Conservation (phyloP, 2,113 vertebrate genomes). For the Herpailurus yagouaroundi region DNA sequence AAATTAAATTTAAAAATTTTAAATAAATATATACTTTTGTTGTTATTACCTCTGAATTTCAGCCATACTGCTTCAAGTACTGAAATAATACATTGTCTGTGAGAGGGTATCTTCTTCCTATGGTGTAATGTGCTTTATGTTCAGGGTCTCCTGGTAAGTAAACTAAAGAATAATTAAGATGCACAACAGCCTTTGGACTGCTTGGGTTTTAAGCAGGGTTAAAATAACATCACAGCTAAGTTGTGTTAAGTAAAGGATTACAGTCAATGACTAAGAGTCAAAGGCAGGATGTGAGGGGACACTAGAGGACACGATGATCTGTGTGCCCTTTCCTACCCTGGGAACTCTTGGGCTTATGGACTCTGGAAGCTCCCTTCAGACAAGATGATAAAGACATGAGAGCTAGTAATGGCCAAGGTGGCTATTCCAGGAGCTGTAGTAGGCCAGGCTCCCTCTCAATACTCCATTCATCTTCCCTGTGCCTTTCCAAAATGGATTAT, state of each 20-base stretch:
- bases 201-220: slow-evolving; percentile 67
- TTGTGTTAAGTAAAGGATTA: slow-evolving; percentile 73
- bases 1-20: too few species aligned
- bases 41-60: slow-evolving; percentile 21
- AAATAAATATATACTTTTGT: slow-evolving; percentile 5
- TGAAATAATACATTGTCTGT: neutral
- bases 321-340: neutral
- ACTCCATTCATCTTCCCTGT: neutral
- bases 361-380: neutral
- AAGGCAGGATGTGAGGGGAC: slow-evolving; percentile 38
- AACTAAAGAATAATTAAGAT: slow-evolving; percentile 67
- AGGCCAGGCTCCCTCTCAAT: neutral
- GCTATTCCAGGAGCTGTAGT: neutral
- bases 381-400: slow-evolving; percentile 54
- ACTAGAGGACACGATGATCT: neutral
- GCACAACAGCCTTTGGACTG: slow-evolving; percentile 45
- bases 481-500: neutral
- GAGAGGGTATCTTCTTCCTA: neutral
- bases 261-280: slow-evolving; percentile 62
- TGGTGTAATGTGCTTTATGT: neutral
- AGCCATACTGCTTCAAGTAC: neutral
- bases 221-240: slow-evolving; percentile 67
- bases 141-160: slow-evolving; percentile 13
- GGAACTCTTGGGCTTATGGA: neutral
- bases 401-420: neutral